Conservation (phyloP, 2,113 vertebrate species). For the Chionodraco myersi region DNA sequence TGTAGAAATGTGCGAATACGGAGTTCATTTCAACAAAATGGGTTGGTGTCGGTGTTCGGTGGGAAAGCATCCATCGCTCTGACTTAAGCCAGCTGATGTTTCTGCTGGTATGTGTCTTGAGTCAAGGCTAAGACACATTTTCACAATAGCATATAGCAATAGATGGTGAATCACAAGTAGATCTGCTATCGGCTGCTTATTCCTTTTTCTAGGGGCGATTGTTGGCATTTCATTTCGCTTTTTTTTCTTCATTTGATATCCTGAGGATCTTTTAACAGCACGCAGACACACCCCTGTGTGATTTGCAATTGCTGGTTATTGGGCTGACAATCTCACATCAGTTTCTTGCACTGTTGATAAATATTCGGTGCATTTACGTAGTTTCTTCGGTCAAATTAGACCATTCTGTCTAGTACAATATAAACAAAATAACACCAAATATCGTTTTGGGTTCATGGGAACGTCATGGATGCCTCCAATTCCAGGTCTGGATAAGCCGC, state of each 20-base stretch:
- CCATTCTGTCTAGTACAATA: neutral
- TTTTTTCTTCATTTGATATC: too few species aligned
- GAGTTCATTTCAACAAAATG: neutral
- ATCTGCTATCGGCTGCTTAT: too few species aligned
- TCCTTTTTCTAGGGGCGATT: too few species aligned
- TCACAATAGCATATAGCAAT: too few species aligned
- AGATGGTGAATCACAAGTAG: too few species aligned
- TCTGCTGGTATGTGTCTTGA: too few species aligned
- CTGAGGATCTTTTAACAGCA: too few species aligned
- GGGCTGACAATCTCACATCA: too few species aligned
- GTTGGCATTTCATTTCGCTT: too few species aligned
- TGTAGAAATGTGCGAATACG: neutral
- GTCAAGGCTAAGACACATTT: too few species aligned
- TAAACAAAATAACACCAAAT: neutral
- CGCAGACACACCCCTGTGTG: too few species aligned
- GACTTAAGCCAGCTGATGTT: neutral
- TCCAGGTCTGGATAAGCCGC: neutral
- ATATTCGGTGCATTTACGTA: neutral
- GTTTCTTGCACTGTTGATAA: neutral
- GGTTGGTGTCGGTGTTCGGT: neutral
- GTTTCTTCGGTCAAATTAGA: neutral
- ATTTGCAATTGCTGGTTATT: too few species aligned
- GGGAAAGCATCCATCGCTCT: neutral
- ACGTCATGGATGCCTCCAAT: neutral
- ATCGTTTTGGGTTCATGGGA: neutral